Base-by-base conservation (phyloP, 1,140 invertebrate genomes). In the Babylonia areolata region DNA sequence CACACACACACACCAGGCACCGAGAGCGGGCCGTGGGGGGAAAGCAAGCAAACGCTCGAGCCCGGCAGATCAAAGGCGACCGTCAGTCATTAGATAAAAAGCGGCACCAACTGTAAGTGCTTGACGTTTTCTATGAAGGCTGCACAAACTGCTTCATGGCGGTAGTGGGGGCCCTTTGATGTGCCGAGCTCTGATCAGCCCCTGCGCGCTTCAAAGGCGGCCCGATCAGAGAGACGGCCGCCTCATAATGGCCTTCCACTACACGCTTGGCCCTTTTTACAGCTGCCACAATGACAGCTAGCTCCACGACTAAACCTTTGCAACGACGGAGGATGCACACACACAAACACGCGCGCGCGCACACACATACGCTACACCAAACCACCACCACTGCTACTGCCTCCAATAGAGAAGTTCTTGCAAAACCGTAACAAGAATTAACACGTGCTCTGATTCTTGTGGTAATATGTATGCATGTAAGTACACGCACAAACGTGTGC, bases 11-110 rank as follows among this genome's bases (percentile, higher is more conserved):
- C 75, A 77, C 33, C 12, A 77, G 75, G 75, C 75, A 77, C 5
- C 23, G 37, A n/a, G n/a, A n/a, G n/a, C 37, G 35, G 75, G 37
- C 75, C 75, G 39, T n/a, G n/a, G n/a, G 75, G 33, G 75, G 33
- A 77, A 77, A 69, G 83, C 73, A 84, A 84, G 73, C 83, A 80
- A 71, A 64, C 37, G 82, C 82, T 80, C 85, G 42, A 85, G 85
- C 77, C 39, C 46, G 78, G 58, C 78, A 87, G 86, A 87, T 87
- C 86, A 87, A 87, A 87, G 83, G 39, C 54, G 33, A 58, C 75
- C 33, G 54, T 84, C 82, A 87, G 79, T 87, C 86, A 87, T 87
- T 84, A 85, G 86, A 87, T 87, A 87, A 87, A 87, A 84, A 87
- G 84, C 77, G 54, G 64, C 69, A 64, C 69, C 86, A 69, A 84